Conservation (phyloP, 2,888 invertebrate genomes). For the Poecilus cupreus region DNA sequence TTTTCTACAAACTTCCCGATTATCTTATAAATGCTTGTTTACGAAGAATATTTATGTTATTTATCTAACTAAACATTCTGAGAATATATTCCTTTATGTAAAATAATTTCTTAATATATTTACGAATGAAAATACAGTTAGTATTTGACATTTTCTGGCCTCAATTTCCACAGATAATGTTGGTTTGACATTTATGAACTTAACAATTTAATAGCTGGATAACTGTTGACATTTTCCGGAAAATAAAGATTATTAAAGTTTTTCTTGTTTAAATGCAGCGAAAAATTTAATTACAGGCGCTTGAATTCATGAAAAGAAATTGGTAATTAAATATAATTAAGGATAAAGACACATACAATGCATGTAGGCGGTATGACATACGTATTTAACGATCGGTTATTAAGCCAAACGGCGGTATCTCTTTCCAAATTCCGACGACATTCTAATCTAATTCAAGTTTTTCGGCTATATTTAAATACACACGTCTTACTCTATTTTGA, state of each 20-base stretch:
- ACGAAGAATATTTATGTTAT: too few relatives aligned
- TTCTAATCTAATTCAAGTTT: background rate
- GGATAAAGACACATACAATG: conserved; percentile 3
- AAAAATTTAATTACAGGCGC: background rate
- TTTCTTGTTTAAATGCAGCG: background rate
- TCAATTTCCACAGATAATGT: background rate
- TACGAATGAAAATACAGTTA: background rate
- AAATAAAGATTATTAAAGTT: too few relatives aligned
- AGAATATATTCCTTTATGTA: background rate
- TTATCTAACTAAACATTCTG: background rate
- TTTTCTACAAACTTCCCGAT: too few relatives aligned
- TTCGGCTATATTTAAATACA: too few relatives aligned
- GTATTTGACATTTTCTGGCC: conserved; percentile 1
- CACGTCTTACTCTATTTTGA: background rate
- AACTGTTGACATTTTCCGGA: too few relatives aligned
- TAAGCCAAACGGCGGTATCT: too few relatives aligned
- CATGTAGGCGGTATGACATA: conserved; percentile 20
- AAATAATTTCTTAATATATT: background rate
- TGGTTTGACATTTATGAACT: background rate
- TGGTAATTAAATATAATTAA: conserved; percentile 13
- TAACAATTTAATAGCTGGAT: background rate
- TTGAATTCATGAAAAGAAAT: conserved; percentile 22
- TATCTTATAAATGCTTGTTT: too few relatives aligned
- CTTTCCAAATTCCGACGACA: background rate
- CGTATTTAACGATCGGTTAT: background rate